Conservation (phyloP, 92 coral and sea anemone genomes). For the Zoanthus sociatus region DNA sequence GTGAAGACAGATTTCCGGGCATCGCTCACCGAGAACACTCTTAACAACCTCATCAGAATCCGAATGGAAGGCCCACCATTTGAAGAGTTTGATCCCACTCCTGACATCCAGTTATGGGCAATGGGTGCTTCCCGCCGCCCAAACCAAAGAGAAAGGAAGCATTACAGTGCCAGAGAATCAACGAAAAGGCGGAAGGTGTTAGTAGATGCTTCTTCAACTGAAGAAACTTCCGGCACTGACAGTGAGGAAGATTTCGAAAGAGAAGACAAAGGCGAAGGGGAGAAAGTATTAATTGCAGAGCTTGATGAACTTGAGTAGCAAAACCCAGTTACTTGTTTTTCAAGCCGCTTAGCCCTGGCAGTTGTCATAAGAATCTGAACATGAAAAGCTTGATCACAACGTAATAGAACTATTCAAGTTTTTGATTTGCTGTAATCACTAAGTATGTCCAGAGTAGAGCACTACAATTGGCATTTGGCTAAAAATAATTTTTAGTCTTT, state of each 20-base stretch:
- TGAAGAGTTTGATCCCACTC: too few relatives aligned
- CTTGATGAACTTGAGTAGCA: conserved; percentile 59
- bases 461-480: conserved; percentile 50
- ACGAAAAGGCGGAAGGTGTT: conserved; percentile 61
- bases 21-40: conserved; percentile 10
- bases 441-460: conserved; percentile 50
- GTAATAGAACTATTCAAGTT: conserved; percentile 49
- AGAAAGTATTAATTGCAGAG: conserved; percentile 52
- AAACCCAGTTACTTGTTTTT: conserved; percentile 39
- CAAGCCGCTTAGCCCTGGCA: conserved; percentile 44
- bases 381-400: not conserved
- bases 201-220: conserved; percentile 64
- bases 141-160: conserved; percentile 34
- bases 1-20: too few relatives aligned
- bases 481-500: conserved; percentile 31
- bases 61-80: not conserved
- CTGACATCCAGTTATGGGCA: too few relatives aligned
- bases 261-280: conserved; percentile 43
- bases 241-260: conserved; percentile 22
- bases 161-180: conserved; percentile 53
- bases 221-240: conserved; percentile 53
- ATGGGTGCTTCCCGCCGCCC: not conserved
- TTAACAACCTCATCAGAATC: conserved; percentile 61
- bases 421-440: conserved; percentile 48
- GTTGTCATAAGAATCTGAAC: conserved; percentile 47